Percentiles rank a stretch among this genome's conserved stretches.
phyloP scores from a whole-genome alignment of 1,140 invertebrate species.

The Drosophila teissieri region DNA sequence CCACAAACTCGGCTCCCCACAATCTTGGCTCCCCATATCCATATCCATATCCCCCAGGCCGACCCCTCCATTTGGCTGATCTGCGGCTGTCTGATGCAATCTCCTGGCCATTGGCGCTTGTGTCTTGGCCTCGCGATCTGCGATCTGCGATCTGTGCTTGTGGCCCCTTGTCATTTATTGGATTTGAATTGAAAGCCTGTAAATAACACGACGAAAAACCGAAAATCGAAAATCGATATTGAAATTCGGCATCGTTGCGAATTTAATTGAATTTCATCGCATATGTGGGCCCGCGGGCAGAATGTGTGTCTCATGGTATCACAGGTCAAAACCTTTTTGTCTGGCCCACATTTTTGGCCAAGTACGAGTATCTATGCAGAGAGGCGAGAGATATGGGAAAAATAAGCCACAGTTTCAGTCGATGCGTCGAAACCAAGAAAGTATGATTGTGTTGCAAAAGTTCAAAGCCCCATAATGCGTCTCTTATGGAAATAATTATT shows the following conservation, averaged over 20 bases:
- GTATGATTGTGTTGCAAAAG: not conserved
- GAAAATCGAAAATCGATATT: constrained; percentile 69
- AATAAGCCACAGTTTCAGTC: too few relatives aligned
- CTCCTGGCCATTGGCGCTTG: constrained; percentile 55
- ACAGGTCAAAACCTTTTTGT: constrained; percentile 22
- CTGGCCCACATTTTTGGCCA: constrained; percentile 7
- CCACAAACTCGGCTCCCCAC: constrained; percentile 27
- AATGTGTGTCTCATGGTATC: constrained; percentile 2
- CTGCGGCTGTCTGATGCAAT: constrained; percentile 64
- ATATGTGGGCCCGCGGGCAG: constrained; percentile 10
- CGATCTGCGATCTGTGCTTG: constrained; percentile 47
- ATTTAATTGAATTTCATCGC: constrained; percentile 56
- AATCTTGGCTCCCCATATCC: not conserved
- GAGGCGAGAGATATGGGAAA: too few relatives aligned
- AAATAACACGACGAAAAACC: constrained; percentile 69
- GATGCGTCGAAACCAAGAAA: too few relatives aligned
- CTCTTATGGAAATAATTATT: too few relatives aligned
- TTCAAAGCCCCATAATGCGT: not conserved
- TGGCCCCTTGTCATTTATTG: constrained; percentile 68
- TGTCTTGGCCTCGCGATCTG: constrained; percentile 46
- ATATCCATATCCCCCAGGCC: not conserved
- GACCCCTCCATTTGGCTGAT: not conserved
- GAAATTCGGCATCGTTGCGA: constrained; percentile 59
- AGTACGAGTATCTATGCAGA: not conserved
- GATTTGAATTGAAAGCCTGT: constrained; percentile 76